Conservation (phyloP, 1,140 invertebrate genomes). For the Drosophila novamexicana region DNA sequence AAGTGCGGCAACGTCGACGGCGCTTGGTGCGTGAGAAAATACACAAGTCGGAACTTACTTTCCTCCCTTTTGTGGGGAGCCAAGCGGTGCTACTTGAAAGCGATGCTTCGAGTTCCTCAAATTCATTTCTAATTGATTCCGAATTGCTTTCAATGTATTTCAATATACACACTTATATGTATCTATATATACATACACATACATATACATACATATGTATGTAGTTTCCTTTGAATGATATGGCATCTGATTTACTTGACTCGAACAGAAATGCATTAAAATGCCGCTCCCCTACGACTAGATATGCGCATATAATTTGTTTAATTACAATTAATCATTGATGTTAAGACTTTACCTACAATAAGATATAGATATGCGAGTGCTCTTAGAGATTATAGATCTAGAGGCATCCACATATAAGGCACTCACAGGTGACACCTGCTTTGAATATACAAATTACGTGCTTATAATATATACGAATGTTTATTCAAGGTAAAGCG, state of each 20-base stretch:
- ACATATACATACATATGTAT: not conserved
- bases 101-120: slow-evolving; percentile 59
- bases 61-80: not conserved
- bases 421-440: no score
- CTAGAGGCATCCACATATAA: no score
- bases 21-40: slow-evolving; percentile 69
- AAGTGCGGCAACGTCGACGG: slow-evolving; percentile 53
- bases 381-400: no score
- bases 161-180: not conserved
- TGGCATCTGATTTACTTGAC: slow-evolving; percentile 12
- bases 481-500: no score
- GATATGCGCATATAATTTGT: no score
- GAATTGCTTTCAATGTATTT: slow-evolving; percentile 65
- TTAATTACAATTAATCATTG: no score
- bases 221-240: not conserved
- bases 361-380: no score
- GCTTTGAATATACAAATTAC: no score
- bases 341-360: no score
- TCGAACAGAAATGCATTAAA: slow-evolving; percentile 19
- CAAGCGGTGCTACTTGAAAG: slow-evolving; percentile 73
- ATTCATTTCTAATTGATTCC: slow-evolving; percentile 77
- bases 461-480: no score
- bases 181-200: no score
- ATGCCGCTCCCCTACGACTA: not conserved
- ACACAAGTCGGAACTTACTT: slow-evolving; percentile 37